Percentiles rank a stretch among this genome's conserved stretches.
These are phyloP conservation scores for Cherax destructor DNA, from an alignment of 1,140 invertebrate genomes.

Conservation along the genomic window DNA sequence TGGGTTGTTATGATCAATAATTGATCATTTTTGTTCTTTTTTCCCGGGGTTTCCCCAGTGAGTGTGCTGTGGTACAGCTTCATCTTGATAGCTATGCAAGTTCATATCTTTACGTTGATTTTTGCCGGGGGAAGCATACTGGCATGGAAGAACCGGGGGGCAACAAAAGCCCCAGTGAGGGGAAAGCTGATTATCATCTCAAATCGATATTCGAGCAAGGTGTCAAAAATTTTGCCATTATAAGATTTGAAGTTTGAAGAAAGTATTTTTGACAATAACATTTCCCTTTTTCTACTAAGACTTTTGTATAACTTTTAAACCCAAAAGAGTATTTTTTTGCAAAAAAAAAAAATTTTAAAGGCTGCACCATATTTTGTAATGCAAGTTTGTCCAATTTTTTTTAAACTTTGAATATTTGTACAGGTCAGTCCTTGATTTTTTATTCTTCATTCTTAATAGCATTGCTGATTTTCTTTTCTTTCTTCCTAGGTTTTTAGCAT, in stretches of 20 bases:
- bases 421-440: too few species aligned
- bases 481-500: too few species aligned
- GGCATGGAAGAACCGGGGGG: conserved; percentile 88
- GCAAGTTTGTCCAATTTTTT: too few species aligned
- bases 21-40: neutral
- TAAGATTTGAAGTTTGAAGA: neutral
- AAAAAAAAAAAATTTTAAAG: too few species aligned
- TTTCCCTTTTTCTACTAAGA: neutral
- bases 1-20: too few species aligned
- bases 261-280: neutral
- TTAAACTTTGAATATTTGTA: too few species aligned
- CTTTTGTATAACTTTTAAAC: neutral
- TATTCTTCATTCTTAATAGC: too few species aligned
- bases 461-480: too few species aligned
- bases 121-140: conserved; percentile 90
- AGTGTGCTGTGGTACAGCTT: conserved; percentile 96
- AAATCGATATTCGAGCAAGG: neutral
- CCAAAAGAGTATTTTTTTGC: neutral
- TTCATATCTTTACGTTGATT: conserved; percentile 92
- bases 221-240: neutral
- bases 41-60: conserved; percentile 91
- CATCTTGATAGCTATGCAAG: conserved; percentile 89
- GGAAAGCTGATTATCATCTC: neutral
- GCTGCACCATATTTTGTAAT: too few species aligned
- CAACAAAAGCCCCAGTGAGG: conserved; percentile 74